Percentiles rank a stretch among this genome's conserved stretches.
These are phyloP conservation scores for Phocoena phocoena DNA, from an alignment of 2,113 vertebrate genomes.

Conservation along the genomic window DNA sequence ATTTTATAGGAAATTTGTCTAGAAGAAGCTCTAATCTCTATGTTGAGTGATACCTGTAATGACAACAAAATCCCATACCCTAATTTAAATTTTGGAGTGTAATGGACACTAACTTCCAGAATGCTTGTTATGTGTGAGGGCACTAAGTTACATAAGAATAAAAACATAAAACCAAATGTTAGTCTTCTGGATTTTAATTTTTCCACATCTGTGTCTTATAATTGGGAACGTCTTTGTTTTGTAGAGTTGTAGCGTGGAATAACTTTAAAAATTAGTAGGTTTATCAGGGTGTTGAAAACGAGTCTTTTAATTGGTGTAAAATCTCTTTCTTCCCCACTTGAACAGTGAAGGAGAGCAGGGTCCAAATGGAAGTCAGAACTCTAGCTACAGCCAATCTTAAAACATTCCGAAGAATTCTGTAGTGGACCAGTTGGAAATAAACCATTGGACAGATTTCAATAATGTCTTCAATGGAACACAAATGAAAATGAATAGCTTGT, in stretches of 20 bases:
- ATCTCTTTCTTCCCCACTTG: slow-evolving; percentile 70
- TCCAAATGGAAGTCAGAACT: slow-evolving; percentile 98
- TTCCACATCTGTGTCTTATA: slow-evolving; percentile 49
- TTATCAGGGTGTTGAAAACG: slow-evolving; percentile 61
- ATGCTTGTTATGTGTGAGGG: slow-evolving; percentile 55
- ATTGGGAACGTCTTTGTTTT: slow-evolving; percentile 46
- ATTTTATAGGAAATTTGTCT: slow-evolving; percentile 63
- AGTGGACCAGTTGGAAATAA: slow-evolving; percentile 87
- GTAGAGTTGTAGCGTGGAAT: slow-evolving; percentile 19
- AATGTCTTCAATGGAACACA: slow-evolving; percentile 84
- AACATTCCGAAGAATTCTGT: slow-evolving; percentile 85
- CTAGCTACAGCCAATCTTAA: slow-evolving; percentile 98
- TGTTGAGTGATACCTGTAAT: slow-evolving; percentile 80
- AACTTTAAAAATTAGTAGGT: slow-evolving; percentile 55
- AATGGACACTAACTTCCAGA: slow-evolving; percentile 58
- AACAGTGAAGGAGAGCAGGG: slow-evolving; percentile 97
- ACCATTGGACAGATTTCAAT: slow-evolving; percentile 83
- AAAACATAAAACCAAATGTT: slow-evolving; percentile 72
- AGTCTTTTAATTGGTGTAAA: slow-evolving; percentile 76
- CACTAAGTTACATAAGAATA: slow-evolving; percentile 64
- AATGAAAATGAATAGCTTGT: slow-evolving; percentile 85
- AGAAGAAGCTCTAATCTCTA: slow-evolving; percentile 67
- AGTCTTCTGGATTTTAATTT: slow-evolving; percentile 75
- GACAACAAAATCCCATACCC: slow-evolving; percentile 53
- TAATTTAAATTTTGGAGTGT: slow-evolving; percentile 68